Conservation (phyloP, 1,140 invertebrate species). For the Bombus haemorrhoidalis region DNA sequence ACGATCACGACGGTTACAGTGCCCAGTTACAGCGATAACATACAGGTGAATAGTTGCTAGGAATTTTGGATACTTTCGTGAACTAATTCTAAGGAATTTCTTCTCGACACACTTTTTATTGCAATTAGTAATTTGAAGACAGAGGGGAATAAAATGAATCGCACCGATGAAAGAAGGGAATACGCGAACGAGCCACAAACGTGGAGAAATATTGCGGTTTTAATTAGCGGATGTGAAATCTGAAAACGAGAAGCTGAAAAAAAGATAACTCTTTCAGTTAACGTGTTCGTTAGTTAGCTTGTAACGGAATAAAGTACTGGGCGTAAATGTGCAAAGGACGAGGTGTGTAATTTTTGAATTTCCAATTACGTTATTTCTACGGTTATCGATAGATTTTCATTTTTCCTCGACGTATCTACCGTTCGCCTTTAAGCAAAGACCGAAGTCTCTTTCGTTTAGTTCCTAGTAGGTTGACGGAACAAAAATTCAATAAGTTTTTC, state of each 20-base stretch:
- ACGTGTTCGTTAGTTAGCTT: neutral
- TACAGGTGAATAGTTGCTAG: no score
- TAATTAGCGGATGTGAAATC: neutral
- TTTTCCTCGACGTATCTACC: neutral
- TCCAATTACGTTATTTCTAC: neutral
- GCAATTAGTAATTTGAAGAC: neutral
- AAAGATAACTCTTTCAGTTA: neutral
- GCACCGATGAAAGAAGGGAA: no score
- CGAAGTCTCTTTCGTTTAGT: no score
- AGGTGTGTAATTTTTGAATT: neutral
- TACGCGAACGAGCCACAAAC: neutral
- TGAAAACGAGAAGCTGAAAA: no score
- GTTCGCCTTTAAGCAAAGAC: neutral
- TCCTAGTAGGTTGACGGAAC: neutral
- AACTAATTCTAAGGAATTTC: neutral
- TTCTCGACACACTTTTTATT: neutral
- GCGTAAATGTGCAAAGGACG: neutral
- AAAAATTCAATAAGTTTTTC: neutral
- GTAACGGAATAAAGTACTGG: neutral
- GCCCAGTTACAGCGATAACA: no score
- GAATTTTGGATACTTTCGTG: no score
- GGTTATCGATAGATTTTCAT: neutral
- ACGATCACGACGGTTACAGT: no score
- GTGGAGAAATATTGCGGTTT: slow-evolving; percentile 3
- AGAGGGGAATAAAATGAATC: neutral